phyloP scores from a whole-genome alignment of 2,888 invertebrate genomes.

The Drosophila villosipedis region DNA sequence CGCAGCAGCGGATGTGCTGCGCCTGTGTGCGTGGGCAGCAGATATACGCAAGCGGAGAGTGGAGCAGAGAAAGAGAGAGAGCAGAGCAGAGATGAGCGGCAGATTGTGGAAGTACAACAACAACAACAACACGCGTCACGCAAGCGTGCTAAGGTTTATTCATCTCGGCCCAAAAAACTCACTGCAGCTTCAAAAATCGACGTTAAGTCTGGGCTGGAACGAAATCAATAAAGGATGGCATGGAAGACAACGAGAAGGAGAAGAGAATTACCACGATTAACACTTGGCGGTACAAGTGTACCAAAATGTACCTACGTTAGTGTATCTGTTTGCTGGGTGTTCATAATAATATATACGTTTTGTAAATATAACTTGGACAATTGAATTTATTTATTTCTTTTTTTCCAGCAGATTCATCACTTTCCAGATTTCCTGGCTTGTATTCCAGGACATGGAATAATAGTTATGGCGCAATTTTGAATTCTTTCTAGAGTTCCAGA shows the following conservation, averaged over 20 bases:
- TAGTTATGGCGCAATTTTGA: not conserved
- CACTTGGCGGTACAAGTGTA: not conserved
- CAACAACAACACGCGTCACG: slow-evolving; percentile 65
- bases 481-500: not conserved
- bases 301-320: not conserved
- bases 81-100: slow-evolving; percentile 17
- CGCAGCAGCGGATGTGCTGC: slow-evolving; percentile 56
- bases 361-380: not conserved
- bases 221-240: not conserved
- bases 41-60: slow-evolving; percentile 5
- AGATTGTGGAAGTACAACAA: slow-evolving; percentile 24
- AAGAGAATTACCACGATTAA: slow-evolving; percentile 9
- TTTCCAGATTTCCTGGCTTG: not conserved
- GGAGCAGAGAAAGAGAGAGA: slow-evolving; percentile 12
- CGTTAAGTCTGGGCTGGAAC: slow-evolving; percentile 34
- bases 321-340: not conserved
- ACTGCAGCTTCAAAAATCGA: slow-evolving; percentile 66
- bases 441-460: not conserved
- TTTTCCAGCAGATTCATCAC: not conserved
- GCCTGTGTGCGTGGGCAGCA: slow-evolving; percentile 53
- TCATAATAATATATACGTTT: not conserved
- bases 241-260: not conserved
- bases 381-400: not conserved
- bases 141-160: slow-evolving; percentile 75
- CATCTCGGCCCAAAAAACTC: slow-evolving; percentile 65